Evolutionary conservation across 2,113 vertebrate genomes (phyloP), one percentile per base, ranked within the genome.

Genomic region (Dunckerocampus dactyliophorus): DNA sequence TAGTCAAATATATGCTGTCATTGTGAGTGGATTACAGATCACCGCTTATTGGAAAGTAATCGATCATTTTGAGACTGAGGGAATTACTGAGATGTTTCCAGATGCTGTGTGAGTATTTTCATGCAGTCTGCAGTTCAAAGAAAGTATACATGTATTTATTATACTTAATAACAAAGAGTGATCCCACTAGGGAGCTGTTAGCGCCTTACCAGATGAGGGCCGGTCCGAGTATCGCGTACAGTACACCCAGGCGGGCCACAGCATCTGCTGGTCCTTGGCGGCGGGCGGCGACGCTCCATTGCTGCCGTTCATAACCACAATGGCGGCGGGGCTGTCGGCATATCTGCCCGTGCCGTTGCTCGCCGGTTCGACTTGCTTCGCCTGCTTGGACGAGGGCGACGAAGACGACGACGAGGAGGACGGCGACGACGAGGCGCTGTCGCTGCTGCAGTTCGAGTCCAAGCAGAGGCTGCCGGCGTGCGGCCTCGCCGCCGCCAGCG

Each of bases 181-280:
- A 16, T 53, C 15, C 8, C 24, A 15, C 24, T 53, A n/a, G 47
- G 81, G 64, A 76, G 84, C 83, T 75, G 53, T 76, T 67, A 87
- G 83, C 88, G 87, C 90, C 95, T 97, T 94, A 98, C 96, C 96
- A 79, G 95, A 98, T 91, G 96, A 98, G 50, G 96, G 96, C 80
- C 96, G 92, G 88, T 98, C 95, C 81, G 96, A 98, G 84, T 98
- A 98, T 19, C 95, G 92, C 14, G 96, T 98, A 80, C 96, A 98
- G 90, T 98, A 98, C 63, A 98, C 96, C 96, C 96, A 97, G 62
- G 96, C 96, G 77, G 96, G 96, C 95, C 95, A 98, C 47, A 97
- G 87, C 65, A 98, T 78, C 84, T 95, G 93, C 63, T 90, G 88
- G 57, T 97, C 94, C 69, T 91, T 85, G 11, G 24, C 55, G 1